These are phyloP conservation scores for Plumapathes pennacea DNA, from an alignment of 92 coral and sea anemone genomes.

Conservation along the genomic window DNA sequence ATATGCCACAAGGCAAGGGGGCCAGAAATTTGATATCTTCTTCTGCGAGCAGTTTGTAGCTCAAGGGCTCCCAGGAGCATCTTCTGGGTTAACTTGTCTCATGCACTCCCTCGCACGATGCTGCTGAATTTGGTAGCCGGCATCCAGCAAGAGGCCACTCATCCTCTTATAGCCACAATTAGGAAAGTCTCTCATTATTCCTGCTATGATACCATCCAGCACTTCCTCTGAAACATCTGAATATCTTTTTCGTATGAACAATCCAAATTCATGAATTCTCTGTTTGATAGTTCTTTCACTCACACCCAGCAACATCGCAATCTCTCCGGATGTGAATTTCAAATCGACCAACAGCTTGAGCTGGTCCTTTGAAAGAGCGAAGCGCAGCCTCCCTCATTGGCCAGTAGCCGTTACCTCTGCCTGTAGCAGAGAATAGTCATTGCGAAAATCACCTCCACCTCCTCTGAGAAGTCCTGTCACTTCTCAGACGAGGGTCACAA, in stretches of 20 bases:
- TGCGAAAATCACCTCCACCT: slow-evolving; percentile 1
- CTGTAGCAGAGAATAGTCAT: neutral
- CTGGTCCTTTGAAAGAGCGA: slow-evolving; percentile 16
- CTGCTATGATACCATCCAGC: slow-evolving; percentile 19
- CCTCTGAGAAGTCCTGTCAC: slow-evolving; percentile 14
- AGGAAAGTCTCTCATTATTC: slow-evolving; percentile 37
- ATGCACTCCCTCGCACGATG: slow-evolving; percentile 16
- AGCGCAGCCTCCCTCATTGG: slow-evolving; percentile 26
- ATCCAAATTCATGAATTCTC: slow-evolving; percentile 34
- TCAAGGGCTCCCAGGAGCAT: slow-evolving; percentile 21
- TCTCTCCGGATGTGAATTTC: slow-evolving; percentile 35
- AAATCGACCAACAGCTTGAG: slow-evolving; percentile 28
- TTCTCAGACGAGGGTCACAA: slow-evolving; percentile 2
- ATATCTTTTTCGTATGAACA: slow-evolving; percentile 32
- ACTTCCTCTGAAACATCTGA: slow-evolving; percentile 31
- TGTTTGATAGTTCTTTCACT: slow-evolving; percentile 46
- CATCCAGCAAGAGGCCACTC: slow-evolving; percentile 47
- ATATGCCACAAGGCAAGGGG: slow-evolving; percentile 35
- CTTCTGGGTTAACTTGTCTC: slow-evolving; percentile 1
- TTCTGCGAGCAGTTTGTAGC: slow-evolving; percentile 14
- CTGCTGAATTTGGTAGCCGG: slow-evolving; percentile 30
- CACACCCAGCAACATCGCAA: slow-evolving; percentile 43
- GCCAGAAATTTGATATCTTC: slow-evolving; percentile 18
- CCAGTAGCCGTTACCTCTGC: slow-evolving; percentile 21
- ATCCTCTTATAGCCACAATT: slow-evolving; percentile 50